These are phyloP conservation scores for Hecatera dysodea DNA, from an alignment of 2,888 invertebrate genomes.

Conservation along the genomic window DNA sequence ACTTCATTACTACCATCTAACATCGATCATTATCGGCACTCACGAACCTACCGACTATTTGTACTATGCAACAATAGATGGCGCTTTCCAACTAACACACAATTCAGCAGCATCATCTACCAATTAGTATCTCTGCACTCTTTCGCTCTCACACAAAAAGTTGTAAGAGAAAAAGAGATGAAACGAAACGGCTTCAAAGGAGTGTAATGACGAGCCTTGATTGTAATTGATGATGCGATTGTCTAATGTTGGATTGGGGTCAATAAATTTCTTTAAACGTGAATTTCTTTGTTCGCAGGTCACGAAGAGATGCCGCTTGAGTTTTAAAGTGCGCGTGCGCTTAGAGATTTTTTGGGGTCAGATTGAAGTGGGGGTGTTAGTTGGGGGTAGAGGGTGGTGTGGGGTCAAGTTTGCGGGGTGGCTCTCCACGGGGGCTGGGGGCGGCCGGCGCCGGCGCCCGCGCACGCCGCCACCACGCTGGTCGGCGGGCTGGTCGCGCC, in stretches of 20 bases:
- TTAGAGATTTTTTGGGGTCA: constrained; percentile 43
- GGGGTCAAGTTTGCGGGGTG: constrained; percentile 83
- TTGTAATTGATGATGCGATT: constrained; percentile 90
- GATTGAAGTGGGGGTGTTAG: constrained; percentile 42
- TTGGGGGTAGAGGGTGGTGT: constrained; percentile 68
- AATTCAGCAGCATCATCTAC: constrained; percentile 88
- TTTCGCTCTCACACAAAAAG: constrained; percentile 62
- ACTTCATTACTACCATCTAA: constrained; percentile 85
- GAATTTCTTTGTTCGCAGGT: constrained; percentile 83
- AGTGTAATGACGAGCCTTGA: constrained; percentile 82
- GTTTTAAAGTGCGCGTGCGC: constrained; percentile 63
- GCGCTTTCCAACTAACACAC: constrained; percentile 85
- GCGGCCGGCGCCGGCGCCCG: constrained; percentile 91
- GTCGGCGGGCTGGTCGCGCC: constrained; percentile 92
- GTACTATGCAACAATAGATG: constrained; percentile 90
- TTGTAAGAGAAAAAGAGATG: constrained; percentile 69
- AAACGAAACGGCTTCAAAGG: constrained; percentile 73
- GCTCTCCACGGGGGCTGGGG: constrained; percentile 91
- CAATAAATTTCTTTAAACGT: constrained; percentile 84
- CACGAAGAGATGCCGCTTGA: constrained; percentile 65
- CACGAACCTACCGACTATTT: constrained; percentile 87
- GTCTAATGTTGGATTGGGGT: constrained; percentile 84
- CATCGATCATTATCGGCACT: constrained; percentile 86
- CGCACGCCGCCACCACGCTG: constrained; percentile 91
- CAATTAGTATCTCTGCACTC: constrained; percentile 82